A percentile compares a stretch with the other conserved stretches of the same genome.
Evolutionary conservation across 2,797 vertebrate genomes (phyloP).

Genomic region (Loriculus beryllinus): DNA sequence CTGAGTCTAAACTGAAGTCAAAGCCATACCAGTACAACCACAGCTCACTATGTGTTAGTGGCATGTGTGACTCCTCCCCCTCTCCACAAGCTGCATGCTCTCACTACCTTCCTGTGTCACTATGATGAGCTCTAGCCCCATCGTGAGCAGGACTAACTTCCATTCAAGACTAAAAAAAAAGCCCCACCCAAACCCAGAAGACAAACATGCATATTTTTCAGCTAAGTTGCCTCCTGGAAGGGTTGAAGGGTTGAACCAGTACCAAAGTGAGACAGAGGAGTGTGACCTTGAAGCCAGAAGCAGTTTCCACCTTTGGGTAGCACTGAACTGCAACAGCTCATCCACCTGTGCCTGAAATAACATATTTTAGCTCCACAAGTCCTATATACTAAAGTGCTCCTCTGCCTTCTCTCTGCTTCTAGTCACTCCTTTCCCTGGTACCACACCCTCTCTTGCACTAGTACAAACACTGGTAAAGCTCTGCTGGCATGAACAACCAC

Average conservation of each 20-base stretch:
- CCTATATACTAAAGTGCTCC: background rate
- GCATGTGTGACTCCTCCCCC: background rate
- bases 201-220: background rate
- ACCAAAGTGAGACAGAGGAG: background rate
- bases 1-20: background rate
- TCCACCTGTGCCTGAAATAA: fast-evolving
- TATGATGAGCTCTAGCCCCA: background rate
- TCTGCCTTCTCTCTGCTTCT: background rate
- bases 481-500: background rate
- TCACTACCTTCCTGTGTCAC: background rate
- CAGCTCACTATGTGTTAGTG: background rate
- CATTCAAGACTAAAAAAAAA: background rate
- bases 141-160: fast-evolving
- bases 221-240: background rate
- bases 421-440: background rate
- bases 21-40: background rate
- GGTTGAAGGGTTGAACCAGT: background rate
- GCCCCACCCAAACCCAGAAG: background rate
- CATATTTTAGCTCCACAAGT: background rate
- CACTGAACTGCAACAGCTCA: background rate
- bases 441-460: background rate
- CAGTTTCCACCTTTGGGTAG: background rate
- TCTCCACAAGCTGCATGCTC: background rate
- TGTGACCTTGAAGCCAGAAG: background rate
- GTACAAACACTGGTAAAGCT: background rate